phyloP scores from a whole-genome alignment of 2,113 vertebrate genomes.

The Platanista minor region DNA sequence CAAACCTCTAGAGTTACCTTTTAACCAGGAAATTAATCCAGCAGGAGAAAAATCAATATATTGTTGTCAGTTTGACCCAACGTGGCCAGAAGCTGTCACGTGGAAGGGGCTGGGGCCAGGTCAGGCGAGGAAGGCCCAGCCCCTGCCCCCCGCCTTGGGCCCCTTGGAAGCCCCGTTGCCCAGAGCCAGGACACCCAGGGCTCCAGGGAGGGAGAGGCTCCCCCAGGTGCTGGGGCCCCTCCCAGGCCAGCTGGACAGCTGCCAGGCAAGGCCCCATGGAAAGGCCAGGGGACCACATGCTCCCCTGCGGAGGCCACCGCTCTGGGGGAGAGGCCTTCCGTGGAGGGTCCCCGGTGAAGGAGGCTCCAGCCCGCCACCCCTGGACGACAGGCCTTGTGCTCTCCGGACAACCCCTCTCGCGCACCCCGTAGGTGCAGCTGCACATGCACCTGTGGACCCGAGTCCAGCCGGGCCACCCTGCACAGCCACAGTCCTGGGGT shows the following conservation, averaged over 20 bases:
- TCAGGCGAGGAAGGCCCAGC: not conserved
- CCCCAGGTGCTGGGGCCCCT: not conserved
- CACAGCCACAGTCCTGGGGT: not conserved
- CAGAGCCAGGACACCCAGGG: not conserved
- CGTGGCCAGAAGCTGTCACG: too few species aligned
- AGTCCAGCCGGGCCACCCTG: not conserved
- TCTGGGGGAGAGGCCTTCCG: not conserved
- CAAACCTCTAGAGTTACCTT: not conserved
- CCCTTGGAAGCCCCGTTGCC: rapidly evolving
- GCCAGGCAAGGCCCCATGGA: not conserved
- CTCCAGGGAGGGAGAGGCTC: not conserved
- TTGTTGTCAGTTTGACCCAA: not conserved
- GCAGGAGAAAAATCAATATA: not conserved
- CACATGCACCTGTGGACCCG: rapidly evolving
- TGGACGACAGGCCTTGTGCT: not conserved
- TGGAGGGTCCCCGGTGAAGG: not conserved
- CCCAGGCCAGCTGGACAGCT: not conserved
- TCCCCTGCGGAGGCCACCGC: not conserved
- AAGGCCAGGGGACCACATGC: not conserved
- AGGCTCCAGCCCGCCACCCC: not conserved
- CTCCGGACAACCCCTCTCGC: not conserved
- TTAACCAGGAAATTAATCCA: not conserved
- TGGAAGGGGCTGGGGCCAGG: not conserved
- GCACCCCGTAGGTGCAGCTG: rapidly evolving
- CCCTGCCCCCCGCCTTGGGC: not conserved